Percentiles rank a stretch among this genome's conserved stretches.
phyloP scores from a whole-genome alignment of 1,140 invertebrate species.

The Drosophila eugracilis region DNA sequence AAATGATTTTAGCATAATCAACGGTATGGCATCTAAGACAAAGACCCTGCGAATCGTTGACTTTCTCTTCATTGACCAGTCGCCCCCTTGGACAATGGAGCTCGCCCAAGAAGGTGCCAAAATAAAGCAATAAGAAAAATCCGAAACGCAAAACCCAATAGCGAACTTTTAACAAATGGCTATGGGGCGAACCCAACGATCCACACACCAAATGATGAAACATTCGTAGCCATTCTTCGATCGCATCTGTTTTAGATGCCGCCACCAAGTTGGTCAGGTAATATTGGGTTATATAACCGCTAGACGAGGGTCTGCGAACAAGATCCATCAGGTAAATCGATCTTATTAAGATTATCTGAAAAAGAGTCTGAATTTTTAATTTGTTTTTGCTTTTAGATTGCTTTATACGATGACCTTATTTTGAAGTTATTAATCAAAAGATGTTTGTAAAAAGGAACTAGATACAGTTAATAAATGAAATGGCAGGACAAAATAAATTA shows the following conservation, averaged over 20 bases:
- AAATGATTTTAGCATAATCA: slow-evolving; percentile 74
- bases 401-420: too few species aligned
- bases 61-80: slow-evolving; percentile 53
- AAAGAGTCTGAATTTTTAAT: neutral
- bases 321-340: neutral
- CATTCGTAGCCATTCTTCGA: slow-evolving; percentile 44
- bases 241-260: slow-evolving; percentile 28
- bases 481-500: too few species aligned
- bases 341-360: neutral
- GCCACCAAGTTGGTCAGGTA: slow-evolving; percentile 18
- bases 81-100: slow-evolving; percentile 38
- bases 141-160: slow-evolving; percentile 17
- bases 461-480: too few species aligned
- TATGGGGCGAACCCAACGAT: slow-evolving; percentile 31
- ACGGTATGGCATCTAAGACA: slow-evolving; percentile 54
- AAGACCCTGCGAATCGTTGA: slow-evolving; percentile 29
- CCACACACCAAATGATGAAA: slow-evolving; percentile 33
- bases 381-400: neutral
- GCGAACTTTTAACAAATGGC: slow-evolving; percentile 35
- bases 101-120: slow-evolving; percentile 69
- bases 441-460: too few species aligned
- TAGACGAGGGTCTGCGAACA: neutral
- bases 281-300: slow-evolving; percentile 40
- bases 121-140: slow-evolving; percentile 46
- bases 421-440: too few species aligned